Evolutionary conservation across 1,140 invertebrate genomes (phyloP), one percentile per base, ranked within the genome.

Genomic region (Nebria ingens): DNA sequence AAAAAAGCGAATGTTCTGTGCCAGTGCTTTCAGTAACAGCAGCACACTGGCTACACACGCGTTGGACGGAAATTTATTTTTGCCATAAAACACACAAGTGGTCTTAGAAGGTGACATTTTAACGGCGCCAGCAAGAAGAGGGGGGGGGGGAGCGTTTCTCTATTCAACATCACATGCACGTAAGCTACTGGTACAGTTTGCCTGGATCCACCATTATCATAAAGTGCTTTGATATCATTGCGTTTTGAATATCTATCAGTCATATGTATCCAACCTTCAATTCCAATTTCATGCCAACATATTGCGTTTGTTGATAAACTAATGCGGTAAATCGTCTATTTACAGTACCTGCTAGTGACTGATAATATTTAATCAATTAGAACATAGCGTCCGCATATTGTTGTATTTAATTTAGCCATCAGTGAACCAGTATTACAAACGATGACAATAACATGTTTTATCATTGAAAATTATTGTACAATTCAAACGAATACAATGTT

Each of bases 41-140:
- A 17, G 56, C 50, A 40, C 56, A 25, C 52, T 54, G 23, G 56
- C 52, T 54, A 42, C 56, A 51, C 53, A 54, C 56, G 51, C 56
- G 56, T 56, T 53, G 45, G 19, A 50, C 19, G 56, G 56, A 58
- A 58, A 58, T 58, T 58, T 58, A 58, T 58, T 58, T 58, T 58
- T 58, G 56, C 40, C 54, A 58, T 58, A 58, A 58, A 58, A 58
- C 53, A 58, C 56, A 55, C 53, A 51, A 55, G 45, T 52, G 56
- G 56, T 58, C 56, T 58, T 58, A 58, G 56, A 21, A 29, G 56
- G 56, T 58, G 56, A 58, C 56, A 55, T 58, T 58, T 58, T 58
- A 58, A 58, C 56, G 53, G 56, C 52, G 25, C 25, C 6, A 34
- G 25, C n/a, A 34, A n/a, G 25, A n/a, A 34, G 25, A 34, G 25